Conservation (phyloP, 2,113 vertebrate genomes). For the Corythornis madagascariensis region DNA sequence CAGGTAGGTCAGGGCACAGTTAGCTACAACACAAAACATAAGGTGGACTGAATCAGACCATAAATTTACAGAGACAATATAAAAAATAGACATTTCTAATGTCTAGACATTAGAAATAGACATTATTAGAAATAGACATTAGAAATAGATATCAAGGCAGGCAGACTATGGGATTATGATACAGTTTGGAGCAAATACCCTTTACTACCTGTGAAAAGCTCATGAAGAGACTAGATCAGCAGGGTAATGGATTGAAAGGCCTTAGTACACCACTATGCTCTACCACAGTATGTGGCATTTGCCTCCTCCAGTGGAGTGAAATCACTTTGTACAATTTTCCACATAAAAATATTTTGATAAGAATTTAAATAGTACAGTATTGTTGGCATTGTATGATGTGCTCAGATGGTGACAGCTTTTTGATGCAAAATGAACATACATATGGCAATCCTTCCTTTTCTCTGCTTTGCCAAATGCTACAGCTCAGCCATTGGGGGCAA, state of each 20-base stretch:
- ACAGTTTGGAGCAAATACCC: neutral
- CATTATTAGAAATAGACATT: neutral
- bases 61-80: neutral
- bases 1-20: neutral
- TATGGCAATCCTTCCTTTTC: neutral
- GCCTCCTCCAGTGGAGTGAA: neutral
- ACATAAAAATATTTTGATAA: neutral
- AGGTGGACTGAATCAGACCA: neutral
- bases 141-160: neutral
- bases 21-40: neutral
- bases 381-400: neutral
- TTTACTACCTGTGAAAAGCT: neutral
- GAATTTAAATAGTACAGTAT: neutral
- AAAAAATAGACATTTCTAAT: neutral
- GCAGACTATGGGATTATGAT: neutral
- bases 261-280: neutral
- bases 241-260: neutral
- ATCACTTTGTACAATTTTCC: neutral
- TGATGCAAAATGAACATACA: neutral
- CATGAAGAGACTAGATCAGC: neutral
- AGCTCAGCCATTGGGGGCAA: neutral
- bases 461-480: neutral
- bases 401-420: neutral
- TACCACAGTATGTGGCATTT: neutral
- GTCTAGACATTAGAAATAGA: neutral